These are phyloP conservation scores for Emberiza fucata DNA, from an alignment of 2,113 vertebrate species.

Conservation along the genomic window DNA sequence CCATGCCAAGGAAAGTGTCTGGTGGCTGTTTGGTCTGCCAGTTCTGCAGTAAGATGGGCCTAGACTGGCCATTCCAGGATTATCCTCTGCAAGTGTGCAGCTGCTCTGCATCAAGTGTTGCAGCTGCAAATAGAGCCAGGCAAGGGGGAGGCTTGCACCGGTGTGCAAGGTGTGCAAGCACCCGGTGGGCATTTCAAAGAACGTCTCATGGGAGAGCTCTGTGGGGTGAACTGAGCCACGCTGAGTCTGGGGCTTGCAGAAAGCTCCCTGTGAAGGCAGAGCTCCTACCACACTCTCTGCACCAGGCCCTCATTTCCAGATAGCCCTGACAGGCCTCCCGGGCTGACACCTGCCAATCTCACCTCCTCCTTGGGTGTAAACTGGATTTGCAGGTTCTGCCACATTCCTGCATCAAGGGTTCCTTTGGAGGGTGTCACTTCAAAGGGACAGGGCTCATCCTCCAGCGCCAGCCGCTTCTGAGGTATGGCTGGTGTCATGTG, in stretches of 20 bases:
- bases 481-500: too few species aligned
- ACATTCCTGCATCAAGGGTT: conserved; percentile 70
- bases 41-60: too few species aligned
- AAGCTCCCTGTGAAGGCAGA: not conserved
- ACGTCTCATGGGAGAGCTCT: not conserved
- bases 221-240: not conserved
- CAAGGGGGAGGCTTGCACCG: too few species aligned
- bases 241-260: fast-evolving
- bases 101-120: too few species aligned
- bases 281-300: not conserved
- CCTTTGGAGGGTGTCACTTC: conserved; percentile 74
- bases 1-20: too few species aligned
- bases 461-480: conserved; percentile 11
- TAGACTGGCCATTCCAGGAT: too few species aligned
- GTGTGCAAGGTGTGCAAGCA: too few species aligned
- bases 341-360: not conserved
- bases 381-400: conserved; percentile 76
- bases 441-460: conserved; percentile 71
- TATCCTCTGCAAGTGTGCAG: too few species aligned
- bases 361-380: conserved; percentile 87
- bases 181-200: not conserved
- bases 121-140: too few species aligned
- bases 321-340: not conserved
- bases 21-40: too few species aligned
- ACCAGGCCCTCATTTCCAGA: not conserved